Evolutionary conservation across 2,797 vertebrate genomes (phyloP).

Genomic region (Cheirogaleus major): DNA sequence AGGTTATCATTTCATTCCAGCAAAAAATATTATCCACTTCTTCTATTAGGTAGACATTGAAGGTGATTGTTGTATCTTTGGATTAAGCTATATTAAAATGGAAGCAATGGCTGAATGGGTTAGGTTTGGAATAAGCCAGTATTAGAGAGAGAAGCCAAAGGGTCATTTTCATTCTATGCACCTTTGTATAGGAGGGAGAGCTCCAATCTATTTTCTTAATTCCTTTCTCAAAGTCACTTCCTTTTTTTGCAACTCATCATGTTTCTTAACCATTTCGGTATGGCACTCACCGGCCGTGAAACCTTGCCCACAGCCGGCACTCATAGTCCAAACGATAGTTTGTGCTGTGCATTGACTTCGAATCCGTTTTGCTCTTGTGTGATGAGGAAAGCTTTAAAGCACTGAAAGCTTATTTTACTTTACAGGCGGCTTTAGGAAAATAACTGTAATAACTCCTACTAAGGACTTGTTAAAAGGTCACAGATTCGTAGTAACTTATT

Average conservation of each 20-base stretch:
- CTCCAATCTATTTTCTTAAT: not conserved
- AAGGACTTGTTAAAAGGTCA: too few relatives aligned
- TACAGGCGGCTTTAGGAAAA: too few relatives aligned
- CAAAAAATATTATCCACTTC: slow-evolving; percentile 46
- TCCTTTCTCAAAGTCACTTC: not conserved
- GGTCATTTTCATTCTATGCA: not conserved
- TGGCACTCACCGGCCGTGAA: too few relatives aligned
- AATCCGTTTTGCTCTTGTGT: too few relatives aligned
- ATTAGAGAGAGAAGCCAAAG: slow-evolving; percentile 40
- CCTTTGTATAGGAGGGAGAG: not conserved
- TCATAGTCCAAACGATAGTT: too few relatives aligned
- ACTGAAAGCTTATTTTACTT: too few relatives aligned
- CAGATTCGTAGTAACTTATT: too few relatives aligned
- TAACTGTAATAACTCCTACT: too few relatives aligned
- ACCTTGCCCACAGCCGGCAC: too few relatives aligned
- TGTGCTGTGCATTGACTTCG: too few relatives aligned
- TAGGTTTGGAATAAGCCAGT: slow-evolving; percentile 39
- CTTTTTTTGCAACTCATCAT: not conserved
- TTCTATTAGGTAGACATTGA: slow-evolving; percentile 28
- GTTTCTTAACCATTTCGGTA: not conserved
- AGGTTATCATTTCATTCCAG: slow-evolving; percentile 57
- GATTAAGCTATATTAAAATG: slow-evolving; percentile 59
- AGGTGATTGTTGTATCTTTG: not conserved
- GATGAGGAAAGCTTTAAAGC: too few relatives aligned
- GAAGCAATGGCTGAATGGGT: not conserved